Evolutionary conservation across 2,888 invertebrate species (phyloP), one percentile per base, ranked within the genome.

Genomic region (Physocephala rufipes): DNA sequence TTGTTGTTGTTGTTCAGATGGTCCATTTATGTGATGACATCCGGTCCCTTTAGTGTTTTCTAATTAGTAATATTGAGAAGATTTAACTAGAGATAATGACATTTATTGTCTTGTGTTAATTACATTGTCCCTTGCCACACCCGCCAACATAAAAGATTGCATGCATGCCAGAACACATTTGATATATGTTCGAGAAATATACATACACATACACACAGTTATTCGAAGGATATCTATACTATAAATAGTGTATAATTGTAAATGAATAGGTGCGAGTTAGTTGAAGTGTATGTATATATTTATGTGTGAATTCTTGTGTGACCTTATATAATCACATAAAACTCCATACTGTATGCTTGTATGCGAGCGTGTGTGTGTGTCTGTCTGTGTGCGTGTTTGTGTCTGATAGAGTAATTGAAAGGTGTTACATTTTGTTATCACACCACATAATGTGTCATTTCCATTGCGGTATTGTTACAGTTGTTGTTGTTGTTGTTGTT

Each of bases 31-130:
- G 72, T 74, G 70, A 74, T 70, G 70, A 67, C 64, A 70, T 67
- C 67, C 55, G 43, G 61, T 64, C 36, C 55, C 66, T 71, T 36
- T 19, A 26, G 15, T 58, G 64, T 59, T 65, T 67, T 58, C 71
- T 71, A 72, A 72, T 72, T 74, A 74, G 70, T 70, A 61, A 66
- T 74, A 72, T 74, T 74, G 69, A 72, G 67, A 67, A 74, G 74
- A 71, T 74, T 72, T 71, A 51, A 71, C 66, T 69, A 51, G 43
- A 63, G 71, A 72, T 70, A 74, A 72, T 74, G 70, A 72, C 74
- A 74, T 74, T 74, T 74, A 72, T 73, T 74, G 74, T 74, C 66
- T 64, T 64, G 71, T 71, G 71, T 72, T 74, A 70, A 71, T 74
- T 72, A 72, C 65, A 74, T 74, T 74, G 71, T 74, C 64, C 67